Evolutionary conservation across 2,113 vertebrate genomes (phyloP).

Genomic region (Tautogolabrus adspersus): DNA sequence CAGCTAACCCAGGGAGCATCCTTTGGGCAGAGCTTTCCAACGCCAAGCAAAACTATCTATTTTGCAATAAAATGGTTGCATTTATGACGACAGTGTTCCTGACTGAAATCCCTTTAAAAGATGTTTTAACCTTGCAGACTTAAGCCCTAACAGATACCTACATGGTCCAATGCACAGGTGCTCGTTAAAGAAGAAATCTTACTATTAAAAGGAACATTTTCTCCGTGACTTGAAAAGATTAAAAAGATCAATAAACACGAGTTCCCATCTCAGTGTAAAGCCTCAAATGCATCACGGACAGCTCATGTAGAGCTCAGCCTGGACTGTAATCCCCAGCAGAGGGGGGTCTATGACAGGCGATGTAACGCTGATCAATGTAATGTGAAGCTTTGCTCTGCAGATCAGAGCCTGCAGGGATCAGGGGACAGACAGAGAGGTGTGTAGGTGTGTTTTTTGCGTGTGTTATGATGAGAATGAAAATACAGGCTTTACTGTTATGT

Average conservation of each 20-base stretch:
- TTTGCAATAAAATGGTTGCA: too few species aligned
- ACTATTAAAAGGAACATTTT: neutral
- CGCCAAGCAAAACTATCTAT: too few species aligned
- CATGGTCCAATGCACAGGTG: neutral
- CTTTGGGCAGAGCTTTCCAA: too few species aligned
- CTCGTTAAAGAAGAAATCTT: neutral
- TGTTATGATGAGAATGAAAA: conserved; percentile 13
- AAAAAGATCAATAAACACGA: neutral
- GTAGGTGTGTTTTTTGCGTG: conserved; percentile 1
- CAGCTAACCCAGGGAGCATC: too few species aligned
- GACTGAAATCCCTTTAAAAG: too few species aligned
- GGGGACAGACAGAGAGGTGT: conserved; percentile 1
- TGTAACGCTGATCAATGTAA: conserved; percentile 37
- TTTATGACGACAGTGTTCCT: too few species aligned
- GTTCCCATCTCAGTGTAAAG: neutral
- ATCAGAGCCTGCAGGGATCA: conserved; percentile 32
- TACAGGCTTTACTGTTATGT: conserved; percentile 18
- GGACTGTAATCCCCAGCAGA: conserved; percentile 29
- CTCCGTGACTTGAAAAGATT: neutral
- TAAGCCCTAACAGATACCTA: too few species aligned
- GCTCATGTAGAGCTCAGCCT: conserved; percentile 32
- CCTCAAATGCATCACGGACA: neutral
- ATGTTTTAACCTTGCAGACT: too few species aligned
- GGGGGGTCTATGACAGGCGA: conserved; percentile 16
- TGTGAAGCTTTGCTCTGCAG: conserved; percentile 15